Evolutionary conservation across 1,140 invertebrate genomes (phyloP).

Genomic region (Apis florea): DNA sequence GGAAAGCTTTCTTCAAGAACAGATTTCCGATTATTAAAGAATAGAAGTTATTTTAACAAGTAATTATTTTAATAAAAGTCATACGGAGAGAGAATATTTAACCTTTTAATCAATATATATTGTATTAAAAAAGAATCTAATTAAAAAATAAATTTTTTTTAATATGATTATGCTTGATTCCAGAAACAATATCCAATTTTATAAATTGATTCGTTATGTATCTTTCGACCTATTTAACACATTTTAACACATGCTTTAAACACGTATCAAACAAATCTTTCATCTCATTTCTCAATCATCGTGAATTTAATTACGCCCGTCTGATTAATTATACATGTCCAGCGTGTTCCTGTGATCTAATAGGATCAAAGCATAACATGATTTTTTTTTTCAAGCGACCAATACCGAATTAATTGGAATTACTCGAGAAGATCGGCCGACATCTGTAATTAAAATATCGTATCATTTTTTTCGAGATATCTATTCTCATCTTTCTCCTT

Average conservation of each 20-base stretch:
- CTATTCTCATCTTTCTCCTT: too few species aligned
- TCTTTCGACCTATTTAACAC: neutral
- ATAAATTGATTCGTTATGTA: neutral
- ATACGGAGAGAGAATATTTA: neutral
- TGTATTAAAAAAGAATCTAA: too few species aligned
- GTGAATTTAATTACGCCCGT: conserved; percentile 31
- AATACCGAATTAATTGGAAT: conserved; percentile 45
- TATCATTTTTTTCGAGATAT: conserved; percentile 24
- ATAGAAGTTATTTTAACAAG: neutral
- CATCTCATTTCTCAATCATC: neutral
- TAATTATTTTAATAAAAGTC: neutral
- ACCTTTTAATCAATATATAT: neutral
- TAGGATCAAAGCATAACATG: conserved; percentile 33
- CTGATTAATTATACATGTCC: conserved; percentile 20
- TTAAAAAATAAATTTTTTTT: too few species aligned
- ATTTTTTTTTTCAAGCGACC: conserved; percentile 4
- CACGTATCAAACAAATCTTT: neutral
- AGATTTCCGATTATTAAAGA: neutral
- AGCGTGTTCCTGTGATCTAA: conserved; percentile 22
- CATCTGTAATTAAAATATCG: conserved; percentile 45
- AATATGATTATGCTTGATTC: neutral
- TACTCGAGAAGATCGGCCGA: conserved; percentile 22
- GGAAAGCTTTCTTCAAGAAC: neutral
- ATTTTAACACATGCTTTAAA: neutral
- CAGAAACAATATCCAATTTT: neutral